Conservation (phyloP, 2,113 vertebrate genomes). For the Aldabrachelys gigantea region DNA sequence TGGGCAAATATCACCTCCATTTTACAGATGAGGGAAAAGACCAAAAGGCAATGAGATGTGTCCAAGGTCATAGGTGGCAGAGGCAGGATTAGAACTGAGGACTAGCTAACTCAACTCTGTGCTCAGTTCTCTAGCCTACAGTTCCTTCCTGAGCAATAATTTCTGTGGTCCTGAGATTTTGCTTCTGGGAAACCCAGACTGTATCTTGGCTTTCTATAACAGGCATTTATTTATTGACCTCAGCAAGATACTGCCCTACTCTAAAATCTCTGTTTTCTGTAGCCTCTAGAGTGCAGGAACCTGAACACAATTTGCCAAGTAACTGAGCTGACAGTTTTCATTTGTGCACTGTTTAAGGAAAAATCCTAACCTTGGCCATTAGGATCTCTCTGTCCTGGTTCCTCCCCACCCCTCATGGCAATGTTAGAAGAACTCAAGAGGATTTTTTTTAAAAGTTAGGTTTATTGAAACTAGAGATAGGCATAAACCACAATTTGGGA, state of each 20-base stretch:
- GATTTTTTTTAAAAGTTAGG: not conserved
- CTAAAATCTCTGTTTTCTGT: not conserved
- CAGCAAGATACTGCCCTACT: not conserved
- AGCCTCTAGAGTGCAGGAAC: not conserved
- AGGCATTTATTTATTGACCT: slow-evolving; percentile 2
- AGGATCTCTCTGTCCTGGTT: not conserved
- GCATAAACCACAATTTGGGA: not conserved
- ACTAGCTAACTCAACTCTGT: not conserved
- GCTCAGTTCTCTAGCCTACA: not conserved
- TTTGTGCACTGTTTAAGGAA: not conserved
- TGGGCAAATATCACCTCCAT: not conserved
- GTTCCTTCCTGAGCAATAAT: not conserved
- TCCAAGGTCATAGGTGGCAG: not conserved
- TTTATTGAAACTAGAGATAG: not conserved
- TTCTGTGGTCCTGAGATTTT: slow-evolving; percentile 28
- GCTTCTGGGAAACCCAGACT: slow-evolving; percentile 20
- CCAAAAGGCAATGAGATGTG: not conserved
- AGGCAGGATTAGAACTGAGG: not conserved
- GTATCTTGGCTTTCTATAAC: not conserved
- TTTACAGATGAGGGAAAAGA: not conserved
- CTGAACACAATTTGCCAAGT: not conserved
- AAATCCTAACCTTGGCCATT: not conserved
- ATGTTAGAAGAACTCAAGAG: fast-evolving
- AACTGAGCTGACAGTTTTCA: not conserved
- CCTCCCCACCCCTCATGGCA: not conserved